These are phyloP conservation scores for Parus major DNA, from an alignment of 2,113 vertebrate genomes.

Conservation along the genomic window DNA sequence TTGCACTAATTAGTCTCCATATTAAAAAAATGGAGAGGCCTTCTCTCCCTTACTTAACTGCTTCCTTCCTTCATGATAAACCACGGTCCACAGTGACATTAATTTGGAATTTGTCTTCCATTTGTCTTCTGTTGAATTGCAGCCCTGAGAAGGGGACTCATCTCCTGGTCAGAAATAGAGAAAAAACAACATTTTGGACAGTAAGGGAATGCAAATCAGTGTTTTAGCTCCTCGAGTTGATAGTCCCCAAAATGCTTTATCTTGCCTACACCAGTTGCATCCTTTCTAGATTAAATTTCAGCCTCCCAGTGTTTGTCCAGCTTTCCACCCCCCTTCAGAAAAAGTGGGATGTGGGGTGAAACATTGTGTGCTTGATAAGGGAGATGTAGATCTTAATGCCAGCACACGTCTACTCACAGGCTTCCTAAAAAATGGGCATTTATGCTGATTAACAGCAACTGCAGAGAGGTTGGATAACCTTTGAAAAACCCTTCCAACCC, in stretches of 20 bases:
- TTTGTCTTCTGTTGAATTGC: background rate
- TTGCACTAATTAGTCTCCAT: background rate
- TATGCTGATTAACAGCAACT: background rate
- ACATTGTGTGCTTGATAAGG: background rate
- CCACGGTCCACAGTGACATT: fast-evolving
- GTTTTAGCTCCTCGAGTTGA: background rate
- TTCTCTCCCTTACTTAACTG: background rate
- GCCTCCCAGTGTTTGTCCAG: background rate
- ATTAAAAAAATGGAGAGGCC: background rate
- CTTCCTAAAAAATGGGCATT: background rate
- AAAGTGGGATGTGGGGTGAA: background rate
- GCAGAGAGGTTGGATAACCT: background rate
- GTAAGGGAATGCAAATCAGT: background rate
- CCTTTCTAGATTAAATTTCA: constrained; percentile 9
- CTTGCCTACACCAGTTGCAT: background rate
- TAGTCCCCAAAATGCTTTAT: background rate
- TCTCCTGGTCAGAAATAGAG: background rate
- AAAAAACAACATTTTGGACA: background rate
- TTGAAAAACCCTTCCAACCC: background rate
- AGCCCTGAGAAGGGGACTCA: background rate
- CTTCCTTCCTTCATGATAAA: background rate
- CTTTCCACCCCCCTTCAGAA: background rate
- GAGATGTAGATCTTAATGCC: background rate
- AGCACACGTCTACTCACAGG: background rate
- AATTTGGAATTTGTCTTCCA: background rate